These are phyloP conservation scores for Istiophorus platypterus DNA, from an alignment of 2,113 vertebrate genomes.

Conservation along the genomic window DNA sequence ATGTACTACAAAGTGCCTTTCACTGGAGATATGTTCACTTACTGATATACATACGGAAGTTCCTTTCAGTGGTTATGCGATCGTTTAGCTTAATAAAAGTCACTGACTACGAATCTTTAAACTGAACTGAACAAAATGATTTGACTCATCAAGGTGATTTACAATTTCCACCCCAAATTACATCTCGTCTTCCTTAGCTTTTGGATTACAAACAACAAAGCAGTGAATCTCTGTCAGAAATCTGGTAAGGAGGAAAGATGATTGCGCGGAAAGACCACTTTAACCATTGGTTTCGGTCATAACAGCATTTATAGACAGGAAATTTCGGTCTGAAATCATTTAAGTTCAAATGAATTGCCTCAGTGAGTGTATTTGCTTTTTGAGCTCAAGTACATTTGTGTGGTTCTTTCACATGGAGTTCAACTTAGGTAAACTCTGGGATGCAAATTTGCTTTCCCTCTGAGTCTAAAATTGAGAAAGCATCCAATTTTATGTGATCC, in stretches of 20 bases:
- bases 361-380: background rate
- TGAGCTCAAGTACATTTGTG: background rate
- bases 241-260: background rate
- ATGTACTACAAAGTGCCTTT: background rate
- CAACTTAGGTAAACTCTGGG: slow-evolving; percentile 17
- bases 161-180: background rate
- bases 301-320: background rate
- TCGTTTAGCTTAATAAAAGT: background rate
- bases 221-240: background rate
- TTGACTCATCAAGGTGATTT: too few relatives aligned
- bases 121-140: too few relatives aligned
- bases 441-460: slow-evolving; percentile 12
- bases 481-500: slow-evolving; percentile 24
- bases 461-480: slow-evolving; percentile 35
- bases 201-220: background rate
- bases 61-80: background rate
- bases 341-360: background rate
- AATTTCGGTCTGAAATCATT: background rate
- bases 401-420: background rate
- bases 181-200: background rate
- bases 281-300: background rate
- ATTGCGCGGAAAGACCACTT: background rate
- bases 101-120: background rate
- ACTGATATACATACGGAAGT: background rate
- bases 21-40: background rate